Conservation (phyloP, 2,888 invertebrate genomes). For the Acholoe squamosa region DNA sequence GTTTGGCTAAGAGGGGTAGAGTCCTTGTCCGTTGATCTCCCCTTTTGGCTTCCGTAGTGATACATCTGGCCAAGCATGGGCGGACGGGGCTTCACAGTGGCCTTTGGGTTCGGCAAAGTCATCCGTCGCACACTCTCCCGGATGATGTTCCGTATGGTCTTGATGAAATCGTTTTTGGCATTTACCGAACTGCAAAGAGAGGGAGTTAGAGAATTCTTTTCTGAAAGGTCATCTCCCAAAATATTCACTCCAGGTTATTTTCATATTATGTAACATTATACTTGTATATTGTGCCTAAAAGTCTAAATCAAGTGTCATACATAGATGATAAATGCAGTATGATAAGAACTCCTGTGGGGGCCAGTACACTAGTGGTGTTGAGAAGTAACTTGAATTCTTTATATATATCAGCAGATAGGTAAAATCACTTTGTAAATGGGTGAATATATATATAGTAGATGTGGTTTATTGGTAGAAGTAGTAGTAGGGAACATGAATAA, state of each 20-base stretch:
- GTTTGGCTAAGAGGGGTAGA: conserved; percentile 55
- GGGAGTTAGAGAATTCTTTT: not conserved
- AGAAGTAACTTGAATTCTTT: no score
- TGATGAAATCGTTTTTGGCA: conserved; percentile 97
- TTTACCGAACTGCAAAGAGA: conserved; percentile 90
- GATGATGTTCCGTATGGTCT: conserved; percentile 98
- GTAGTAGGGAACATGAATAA: no score
- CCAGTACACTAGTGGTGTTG: no score
- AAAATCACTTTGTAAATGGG: no score
- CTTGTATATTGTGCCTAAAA: no score
- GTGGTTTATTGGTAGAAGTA: no score
- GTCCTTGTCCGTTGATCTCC: conserved; percentile 36
- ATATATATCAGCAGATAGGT: no score
- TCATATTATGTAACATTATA: not conserved
- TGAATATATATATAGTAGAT: no score
- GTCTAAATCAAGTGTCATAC: not conserved
- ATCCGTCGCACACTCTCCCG: conserved; percentile 98
- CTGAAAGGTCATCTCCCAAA: not conserved
- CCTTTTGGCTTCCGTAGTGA: conserved; percentile 43
- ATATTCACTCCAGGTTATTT: conserved; percentile 3
- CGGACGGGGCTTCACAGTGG: conserved; percentile 45
- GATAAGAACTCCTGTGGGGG: no score
- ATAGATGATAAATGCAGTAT: conserved; percentile 9
- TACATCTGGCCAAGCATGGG: conserved; percentile 60
- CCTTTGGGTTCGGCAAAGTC: conserved; percentile 89